Evolutionary conservation across 2,888 invertebrate species (phyloP), one percentile per base, ranked within the genome.

Genomic region (Lymantria monacha): DNA sequence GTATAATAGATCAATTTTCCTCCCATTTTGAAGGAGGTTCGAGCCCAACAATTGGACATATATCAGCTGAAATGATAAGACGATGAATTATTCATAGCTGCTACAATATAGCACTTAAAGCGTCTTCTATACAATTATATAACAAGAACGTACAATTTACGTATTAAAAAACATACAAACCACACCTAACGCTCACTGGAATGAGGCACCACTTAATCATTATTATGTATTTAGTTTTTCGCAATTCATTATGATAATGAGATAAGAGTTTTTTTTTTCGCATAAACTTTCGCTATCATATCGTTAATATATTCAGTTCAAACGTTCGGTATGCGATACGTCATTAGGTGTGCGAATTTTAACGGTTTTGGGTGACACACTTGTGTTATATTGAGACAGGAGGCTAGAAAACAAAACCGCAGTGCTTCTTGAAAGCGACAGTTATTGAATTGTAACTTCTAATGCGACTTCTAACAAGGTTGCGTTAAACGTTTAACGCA

Each of bases 241-340:
- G 12, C 41, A n/a, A 37, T 11, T 43, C 38, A 43, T 42, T 46
- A 51, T 51, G 51, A 3, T 31, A 47, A 51, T 41, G 30, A 31
- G 38, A 22, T 43, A 46, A 33, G 15, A 37, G 14, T 13, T 51
- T n/a, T n/a, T 22, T 22, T 22, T 22, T 22, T 44, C 41, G 22
- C 13, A 30, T 10, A 12, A 33, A 51, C 51, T 51, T 51, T 51
- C 51, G 51, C 46, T 47, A 51, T 51, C 51, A 14, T 40, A 44
- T 40, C 31, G 38, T 33, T 44, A 22, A 43, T 14, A n/a, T 43
- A 46, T 46, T 46, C 38, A 30, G 42, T 43, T 46, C 30, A 7
- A 22, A 22, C 5, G 5, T 22, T 22, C 22, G 9, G 38, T 31
- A 30, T 14, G 8, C 9, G 33, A 1, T 36, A 46, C 50, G 50